Percentiles rank a stretch among this genome's conserved stretches.
phyloP scores from a whole-genome alignment of 1,140 invertebrate species.

The Acromyrmex charruanus region DNA sequence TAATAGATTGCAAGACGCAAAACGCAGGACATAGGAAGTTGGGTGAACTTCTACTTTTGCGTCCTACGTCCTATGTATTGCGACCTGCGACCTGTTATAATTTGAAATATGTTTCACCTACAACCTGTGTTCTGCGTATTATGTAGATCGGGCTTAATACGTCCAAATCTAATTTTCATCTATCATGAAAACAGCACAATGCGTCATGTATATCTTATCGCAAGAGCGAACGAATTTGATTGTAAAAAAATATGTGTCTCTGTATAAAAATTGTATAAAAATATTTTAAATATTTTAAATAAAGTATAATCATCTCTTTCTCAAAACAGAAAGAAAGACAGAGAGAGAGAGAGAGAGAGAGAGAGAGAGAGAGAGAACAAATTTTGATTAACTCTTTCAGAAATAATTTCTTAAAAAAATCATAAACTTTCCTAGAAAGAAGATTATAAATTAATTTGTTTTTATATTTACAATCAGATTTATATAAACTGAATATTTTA shows the following conservation, averaged over 20 bases:
- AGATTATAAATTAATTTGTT: background rate
- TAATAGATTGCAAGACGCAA: too few species aligned
- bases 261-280: background rate
- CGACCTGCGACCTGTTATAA: too few species aligned
- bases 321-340: background rate
- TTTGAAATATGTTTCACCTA: too few species aligned
- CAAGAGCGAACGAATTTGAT: background rate
- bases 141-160: background rate
- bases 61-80: too few species aligned
- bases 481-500: background rate
- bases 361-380: background rate
- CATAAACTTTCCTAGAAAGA: background rate
- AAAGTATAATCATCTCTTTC: background rate
- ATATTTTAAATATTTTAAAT: background rate
- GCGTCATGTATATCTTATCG: constrained; percentile 21
- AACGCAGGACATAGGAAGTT: too few species aligned
- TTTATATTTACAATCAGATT: constrained; percentile 3
- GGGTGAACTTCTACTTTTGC: too few species aligned
- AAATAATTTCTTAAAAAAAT: background rate
- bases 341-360: background rate
- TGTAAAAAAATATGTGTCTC: background rate
- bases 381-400: background rate
- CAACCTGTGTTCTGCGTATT: too few species aligned
- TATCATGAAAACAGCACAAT: constrained; percentile 26
- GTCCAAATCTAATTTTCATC: background rate